Base-by-base conservation (phyloP, 2,888 invertebrate genomes). In the Perizoma affinitatum region DNA sequence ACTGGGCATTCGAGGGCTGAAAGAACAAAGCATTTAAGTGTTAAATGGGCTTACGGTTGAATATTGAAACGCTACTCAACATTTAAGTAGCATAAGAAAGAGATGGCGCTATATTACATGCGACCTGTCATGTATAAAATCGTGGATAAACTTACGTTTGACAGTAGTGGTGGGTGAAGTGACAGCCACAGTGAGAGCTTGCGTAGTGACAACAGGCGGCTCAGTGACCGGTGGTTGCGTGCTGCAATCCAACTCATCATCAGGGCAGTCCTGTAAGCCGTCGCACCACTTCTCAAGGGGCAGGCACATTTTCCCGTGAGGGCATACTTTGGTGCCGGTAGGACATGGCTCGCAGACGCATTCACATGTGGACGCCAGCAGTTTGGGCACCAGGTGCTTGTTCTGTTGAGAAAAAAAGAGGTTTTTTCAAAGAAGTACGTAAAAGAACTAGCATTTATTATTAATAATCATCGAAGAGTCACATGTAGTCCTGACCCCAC, bases 211-310 rank as follows among this genome's bases (percentile, higher is more conserved):
- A 0, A 78, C 74, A 0, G 76, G 66, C 0, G 82, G 75, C 11
- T 82, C 79, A 4, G 72, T 70, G 22, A 33, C 36, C 5, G 53
- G 44, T 4, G 58, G 6, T 36, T 33, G n/a, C 0, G 82, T 75
- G 22, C 79, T 75, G 73, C 97, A 97, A 59, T 94, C 87, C 4
- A 86, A 82, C 84, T 97, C 97, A 80, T 97, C 97, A 75, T 97
- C 97, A 0, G 96, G 95, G 73, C 97, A 97, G 82, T 97, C 96
- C 65, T 94, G 93, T 0, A 96, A 87, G 0, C 96, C 97, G 78
- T 97, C 95, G 78, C 97, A 97, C 97, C 97, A 97, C 8, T 93
- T 87, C 0, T 93, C 86, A 43, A 94, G 92, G 0, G 95, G 91
- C 10, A 97, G 93, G 75, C 97, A 97, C 53, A 95, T 89, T 61